These are phyloP conservation scores for Dysidea cf. avara DNA, from an alignment of 37 sponge, comb jelly and placozoan genomes.

Conservation along the genomic window DNA sequence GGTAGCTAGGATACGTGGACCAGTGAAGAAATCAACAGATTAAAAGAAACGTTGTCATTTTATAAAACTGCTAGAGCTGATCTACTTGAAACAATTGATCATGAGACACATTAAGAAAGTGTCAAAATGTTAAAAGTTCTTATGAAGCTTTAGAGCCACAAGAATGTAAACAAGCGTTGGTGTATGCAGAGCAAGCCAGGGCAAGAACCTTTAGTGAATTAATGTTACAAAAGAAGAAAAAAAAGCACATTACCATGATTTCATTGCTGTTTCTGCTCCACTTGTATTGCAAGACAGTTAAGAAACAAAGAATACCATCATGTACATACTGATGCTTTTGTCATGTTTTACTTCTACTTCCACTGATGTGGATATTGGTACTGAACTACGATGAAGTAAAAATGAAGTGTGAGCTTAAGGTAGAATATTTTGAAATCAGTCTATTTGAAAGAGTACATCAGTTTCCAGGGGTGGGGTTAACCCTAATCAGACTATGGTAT, in stretches of 20 bases:
- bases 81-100: conserved; percentile 23
- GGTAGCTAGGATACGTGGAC: background rate
- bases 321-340: conserved; percentile 46
- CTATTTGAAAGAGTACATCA: too few relatives aligned
- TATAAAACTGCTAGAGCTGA: conserved; percentile 16
- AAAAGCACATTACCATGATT: background rate
- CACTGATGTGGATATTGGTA: conserved; percentile 59
- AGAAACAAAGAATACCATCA: conserved; percentile 4
- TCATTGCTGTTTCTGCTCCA: too few relatives aligned
- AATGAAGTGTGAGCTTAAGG: background rate
- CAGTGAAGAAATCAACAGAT: too few relatives aligned
- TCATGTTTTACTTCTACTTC: conserved; percentile 57
- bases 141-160: conserved; percentile 23
- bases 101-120: conserved; percentile 40
- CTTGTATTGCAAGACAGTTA: too few relatives aligned
- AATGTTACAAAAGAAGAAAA: conserved; percentile 46
- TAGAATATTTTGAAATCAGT: background rate
- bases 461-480: too few relatives aligned
- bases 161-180: conserved; percentile 41
- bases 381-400: conserved; percentile 10
- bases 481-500: too few relatives aligned
- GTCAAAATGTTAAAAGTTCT: conserved; percentile 62
- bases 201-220: conserved; percentile 71
- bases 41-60: too few relatives aligned
- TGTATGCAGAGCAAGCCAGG: conserved; percentile 66